phyloP scores from a whole-genome alignment of 2,113 vertebrate species.

The Eudyptes chrysolophus region DNA sequence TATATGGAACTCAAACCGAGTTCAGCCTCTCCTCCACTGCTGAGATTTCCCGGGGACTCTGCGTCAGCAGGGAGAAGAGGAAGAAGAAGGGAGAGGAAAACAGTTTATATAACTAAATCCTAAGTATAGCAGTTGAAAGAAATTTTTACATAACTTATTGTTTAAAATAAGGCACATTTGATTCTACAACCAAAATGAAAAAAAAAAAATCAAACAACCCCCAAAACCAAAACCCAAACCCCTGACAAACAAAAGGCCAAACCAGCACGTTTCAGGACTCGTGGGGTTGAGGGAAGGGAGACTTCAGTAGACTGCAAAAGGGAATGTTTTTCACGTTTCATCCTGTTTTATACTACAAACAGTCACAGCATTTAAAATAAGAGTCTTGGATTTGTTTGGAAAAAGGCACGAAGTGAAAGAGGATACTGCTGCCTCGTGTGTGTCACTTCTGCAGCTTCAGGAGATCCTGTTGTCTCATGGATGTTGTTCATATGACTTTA shows the following conservation, averaged over 20 bases:
- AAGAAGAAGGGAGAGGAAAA: conserved; percentile 36
- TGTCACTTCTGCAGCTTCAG: neutral
- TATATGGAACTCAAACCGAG: neutral
- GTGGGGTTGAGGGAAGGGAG: neutral
- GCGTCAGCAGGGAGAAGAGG: neutral
- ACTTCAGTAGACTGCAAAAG: neutral
- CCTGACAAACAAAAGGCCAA: neutral
- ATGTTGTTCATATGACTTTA: neutral
- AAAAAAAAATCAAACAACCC: neutral
- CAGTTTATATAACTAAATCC: conserved; percentile 49
- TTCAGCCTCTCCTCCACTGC: conserved; percentile 4
- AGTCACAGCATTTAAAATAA: neutral
- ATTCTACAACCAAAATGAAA: neutral
- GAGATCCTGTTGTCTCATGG: neutral
- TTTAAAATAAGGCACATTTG: neutral
- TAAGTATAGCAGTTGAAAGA: conserved; percentile 19
- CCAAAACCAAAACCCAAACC: neutral
- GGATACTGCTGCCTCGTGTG: neutral
- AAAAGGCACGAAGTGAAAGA: neutral
- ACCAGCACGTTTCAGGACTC: neutral
- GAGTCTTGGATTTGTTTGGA: neutral
- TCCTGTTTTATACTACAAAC: neutral
- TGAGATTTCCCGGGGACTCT: conserved; percentile 1
- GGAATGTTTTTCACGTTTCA: neutral
- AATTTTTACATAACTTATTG: conserved; percentile 16